Conservation (phyloP, 1,140 invertebrate genomes). For the Polypedilum pembai region DNA sequence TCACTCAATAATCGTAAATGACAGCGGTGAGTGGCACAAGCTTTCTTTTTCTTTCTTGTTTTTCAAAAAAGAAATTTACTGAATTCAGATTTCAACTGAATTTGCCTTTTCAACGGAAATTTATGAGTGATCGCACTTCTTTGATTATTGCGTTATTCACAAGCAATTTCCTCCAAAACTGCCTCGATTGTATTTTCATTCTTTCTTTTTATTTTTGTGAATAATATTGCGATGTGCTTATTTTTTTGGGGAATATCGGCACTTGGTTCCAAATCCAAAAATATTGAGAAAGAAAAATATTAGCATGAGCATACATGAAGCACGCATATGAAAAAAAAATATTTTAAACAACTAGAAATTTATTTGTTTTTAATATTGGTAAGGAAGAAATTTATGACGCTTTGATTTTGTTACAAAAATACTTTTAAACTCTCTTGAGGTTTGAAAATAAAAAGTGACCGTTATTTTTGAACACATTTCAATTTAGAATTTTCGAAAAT, state of each 20-base stretch:
- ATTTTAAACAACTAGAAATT: not conserved
- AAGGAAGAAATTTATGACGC: too few relatives aligned
- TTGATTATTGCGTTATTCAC: conserved; percentile 12
- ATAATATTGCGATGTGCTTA: not conserved
- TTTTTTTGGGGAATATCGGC: conserved; percentile 25
- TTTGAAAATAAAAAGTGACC: too few relatives aligned
- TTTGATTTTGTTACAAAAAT: too few relatives aligned
- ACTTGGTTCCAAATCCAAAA: not conserved
- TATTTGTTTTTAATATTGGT: too few relatives aligned
- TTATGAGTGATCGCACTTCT: conserved; percentile 8
- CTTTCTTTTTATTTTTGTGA: not conserved
- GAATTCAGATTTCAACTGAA: not conserved
- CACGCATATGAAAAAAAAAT: conserved; percentile 1
- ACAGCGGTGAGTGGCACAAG: too few relatives aligned
- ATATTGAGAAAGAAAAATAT: not conserved
- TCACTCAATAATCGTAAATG: too few relatives aligned
- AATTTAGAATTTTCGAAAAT: too few relatives aligned
- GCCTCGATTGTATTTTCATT: not conserved
- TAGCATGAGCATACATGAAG: not conserved
- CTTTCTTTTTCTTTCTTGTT: not conserved
- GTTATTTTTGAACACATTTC: too few relatives aligned
- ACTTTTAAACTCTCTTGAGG: too few relatives aligned
- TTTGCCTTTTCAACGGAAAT: not conserved
- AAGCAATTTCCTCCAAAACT: not conserved
- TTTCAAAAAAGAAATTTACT: not conserved